These are phyloP conservation scores for Pempheris klunzingeri DNA, from an alignment of 2,797 vertebrate species.

Conservation along the genomic window DNA sequence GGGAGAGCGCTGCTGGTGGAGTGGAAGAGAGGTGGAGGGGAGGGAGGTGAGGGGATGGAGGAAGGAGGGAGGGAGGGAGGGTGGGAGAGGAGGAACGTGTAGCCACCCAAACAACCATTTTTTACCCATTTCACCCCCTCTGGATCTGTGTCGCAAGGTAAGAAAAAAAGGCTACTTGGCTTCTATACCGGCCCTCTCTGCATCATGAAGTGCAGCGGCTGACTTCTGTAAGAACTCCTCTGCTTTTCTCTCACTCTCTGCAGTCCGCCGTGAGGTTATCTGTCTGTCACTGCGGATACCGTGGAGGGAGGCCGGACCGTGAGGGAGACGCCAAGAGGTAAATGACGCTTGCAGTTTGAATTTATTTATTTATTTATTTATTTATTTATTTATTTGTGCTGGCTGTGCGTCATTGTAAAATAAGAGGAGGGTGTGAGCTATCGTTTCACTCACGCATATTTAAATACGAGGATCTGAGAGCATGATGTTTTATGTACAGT, in stretches of 20 bases:
- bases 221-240: slow-evolving; percentile 65
- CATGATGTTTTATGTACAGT: neutral
- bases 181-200: slow-evolving; percentile 59
- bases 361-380: neutral
- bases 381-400: neutral
- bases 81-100: slow-evolving; percentile 68
- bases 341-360: slow-evolving; percentile 38
- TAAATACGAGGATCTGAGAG: neutral
- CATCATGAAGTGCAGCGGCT: slow-evolving; percentile 51
- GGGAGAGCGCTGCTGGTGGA: slow-evolving; percentile 47
- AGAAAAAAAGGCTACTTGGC: slow-evolving; percentile 63
- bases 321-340: slow-evolving; percentile 65
- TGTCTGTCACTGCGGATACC: slow-evolving; percentile 65
- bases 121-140: slow-evolving; percentile 76
- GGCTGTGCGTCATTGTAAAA: slow-evolving; percentile 20
- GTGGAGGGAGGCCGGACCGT: slow-evolving; percentile 56
- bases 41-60: neutral
- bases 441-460: neutral
- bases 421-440: neutral
- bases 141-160: slow-evolving; percentile 78
- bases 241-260: slow-evolving; percentile 34
- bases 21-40: neutral
- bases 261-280: slow-evolving; percentile 48
- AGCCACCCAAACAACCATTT: slow-evolving; percentile 82
- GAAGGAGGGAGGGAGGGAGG: slow-evolving; percentile 28